Conservation (phyloP, 1,140 invertebrate species). For the Wasmannia auropunctata region DNA sequence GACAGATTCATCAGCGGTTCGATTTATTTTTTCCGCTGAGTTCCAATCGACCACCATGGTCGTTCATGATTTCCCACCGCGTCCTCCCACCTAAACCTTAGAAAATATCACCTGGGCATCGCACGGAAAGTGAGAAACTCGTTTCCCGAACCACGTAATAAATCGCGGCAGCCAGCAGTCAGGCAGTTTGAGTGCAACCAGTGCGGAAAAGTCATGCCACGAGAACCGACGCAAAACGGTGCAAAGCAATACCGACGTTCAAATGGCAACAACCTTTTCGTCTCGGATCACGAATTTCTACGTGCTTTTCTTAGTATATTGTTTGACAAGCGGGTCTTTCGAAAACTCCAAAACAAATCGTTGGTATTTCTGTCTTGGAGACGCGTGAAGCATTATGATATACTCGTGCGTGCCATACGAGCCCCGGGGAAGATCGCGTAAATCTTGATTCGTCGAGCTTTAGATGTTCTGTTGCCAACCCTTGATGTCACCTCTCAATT, state of each 20-base stretch:
- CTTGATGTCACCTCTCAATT: background rate
- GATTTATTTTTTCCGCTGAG: slow-evolving; percentile 58
- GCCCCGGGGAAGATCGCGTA: background rate
- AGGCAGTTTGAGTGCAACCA: background rate
- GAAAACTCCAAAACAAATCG: slow-evolving; percentile 22
- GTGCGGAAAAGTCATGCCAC: slow-evolving; percentile 26
- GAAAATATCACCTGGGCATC: slow-evolving; percentile 24
- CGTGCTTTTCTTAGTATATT: background rate
- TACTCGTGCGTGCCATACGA: slow-evolving; percentile 12
- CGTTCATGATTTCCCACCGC: slow-evolving; percentile 52
- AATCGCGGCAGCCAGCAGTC: slow-evolving; percentile 47
- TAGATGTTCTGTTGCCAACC: background rate
- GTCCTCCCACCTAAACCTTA: slow-evolving; percentile 15
- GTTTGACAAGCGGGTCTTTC: slow-evolving; percentile 57
- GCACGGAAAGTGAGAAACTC: slow-evolving; percentile 54
- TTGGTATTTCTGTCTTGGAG: background rate
- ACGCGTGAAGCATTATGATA: slow-evolving; percentile 11
- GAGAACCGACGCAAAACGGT: slow-evolving; percentile 17
- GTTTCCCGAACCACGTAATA: slow-evolving; percentile 59
- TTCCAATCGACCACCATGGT: slow-evolving; percentile 26
- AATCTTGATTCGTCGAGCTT: slow-evolving; percentile 37
- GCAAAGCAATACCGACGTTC: slow-evolving; percentile 54
- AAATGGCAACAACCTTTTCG: slow-evolving; percentile 56
- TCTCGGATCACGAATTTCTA: slow-evolving; percentile 44
- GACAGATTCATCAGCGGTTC: slow-evolving; percentile 59